Evolutionary conservation across 2,113 vertebrate species (phyloP).

Genomic region (Melierax canorus): DNA sequence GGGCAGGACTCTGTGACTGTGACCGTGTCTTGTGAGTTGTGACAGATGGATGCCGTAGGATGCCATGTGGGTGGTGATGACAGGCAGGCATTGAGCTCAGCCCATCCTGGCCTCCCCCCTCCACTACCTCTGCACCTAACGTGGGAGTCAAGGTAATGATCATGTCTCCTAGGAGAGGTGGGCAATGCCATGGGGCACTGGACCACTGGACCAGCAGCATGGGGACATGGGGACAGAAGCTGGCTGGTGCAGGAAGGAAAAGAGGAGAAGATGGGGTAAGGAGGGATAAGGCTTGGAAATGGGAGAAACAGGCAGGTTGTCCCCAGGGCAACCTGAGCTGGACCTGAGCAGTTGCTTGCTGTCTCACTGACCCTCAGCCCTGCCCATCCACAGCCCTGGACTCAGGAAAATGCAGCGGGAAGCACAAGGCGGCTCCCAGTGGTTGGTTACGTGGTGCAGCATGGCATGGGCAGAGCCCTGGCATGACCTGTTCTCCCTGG

Average conservation of each 20-base stretch:
- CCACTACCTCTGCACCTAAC: background rate
- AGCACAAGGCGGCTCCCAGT: background rate
- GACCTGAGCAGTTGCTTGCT: background rate
- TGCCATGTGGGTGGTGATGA: background rate
- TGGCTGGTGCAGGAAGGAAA: background rate
- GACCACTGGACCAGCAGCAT: background rate
- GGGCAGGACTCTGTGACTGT: background rate
- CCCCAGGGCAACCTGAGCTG: background rate
- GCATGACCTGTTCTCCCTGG: slow-evolving; percentile 33
- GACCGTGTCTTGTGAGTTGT: background rate
- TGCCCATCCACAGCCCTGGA: background rate
- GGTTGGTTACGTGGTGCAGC: background rate
- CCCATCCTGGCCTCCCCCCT: background rate
- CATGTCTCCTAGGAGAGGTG: background rate
- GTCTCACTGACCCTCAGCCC: background rate
- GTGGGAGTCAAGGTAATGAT: background rate
- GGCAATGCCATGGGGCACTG: background rate
- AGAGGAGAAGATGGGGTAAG: background rate
- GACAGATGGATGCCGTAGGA: fast-evolving
- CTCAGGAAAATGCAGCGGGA: background rate
- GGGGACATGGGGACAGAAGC: background rate
- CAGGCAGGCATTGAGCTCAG: background rate
- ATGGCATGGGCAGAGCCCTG: background rate
- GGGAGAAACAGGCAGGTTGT: background rate
- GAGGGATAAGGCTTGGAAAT: background rate